A percentile compares a stretch with the other conserved stretches of the same genome.
phyloP scores from a whole-genome alignment of 2,797 vertebrate genomes.

The Brotula barbata region DNA sequence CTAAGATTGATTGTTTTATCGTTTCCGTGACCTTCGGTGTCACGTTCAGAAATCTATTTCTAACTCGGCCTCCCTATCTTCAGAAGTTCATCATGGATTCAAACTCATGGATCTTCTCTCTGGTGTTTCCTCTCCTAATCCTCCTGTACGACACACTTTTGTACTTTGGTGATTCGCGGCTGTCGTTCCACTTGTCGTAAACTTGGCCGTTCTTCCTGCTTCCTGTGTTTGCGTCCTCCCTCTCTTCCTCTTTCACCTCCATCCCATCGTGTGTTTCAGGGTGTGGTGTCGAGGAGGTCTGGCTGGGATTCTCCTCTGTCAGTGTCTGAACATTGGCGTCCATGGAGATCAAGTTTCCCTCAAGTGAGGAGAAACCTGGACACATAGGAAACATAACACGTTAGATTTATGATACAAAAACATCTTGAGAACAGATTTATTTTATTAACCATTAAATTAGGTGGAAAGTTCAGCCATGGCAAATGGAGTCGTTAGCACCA shows the following conservation, averaged over 20 bases:
- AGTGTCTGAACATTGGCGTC: constrained; percentile 18
- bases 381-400: neutral
- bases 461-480: too few species aligned
- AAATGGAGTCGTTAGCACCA: too few species aligned
- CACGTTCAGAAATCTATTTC: neutral
- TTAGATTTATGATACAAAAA: too few species aligned
- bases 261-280: constrained; percentile 64
- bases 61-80: too few species aligned
- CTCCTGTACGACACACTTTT: constrained; percentile 91
- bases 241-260: constrained; percentile 34
- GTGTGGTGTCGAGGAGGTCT: constrained; percentile 5
- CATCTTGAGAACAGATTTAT: too few species aligned
- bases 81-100: constrained; percentile 85
- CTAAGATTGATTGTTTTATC: too few species aligned
- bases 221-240: constrained; percentile 41
- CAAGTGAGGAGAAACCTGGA: constrained; percentile 10
- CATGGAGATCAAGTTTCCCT: constrained; percentile 38
- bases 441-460: too few species aligned
- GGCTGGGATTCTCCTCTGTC: neutral
- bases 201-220: constrained; percentile 57
- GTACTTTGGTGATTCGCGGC: constrained; percentile 78
- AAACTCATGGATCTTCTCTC: constrained; percentile 92
- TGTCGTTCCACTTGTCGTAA: constrained; percentile 72
- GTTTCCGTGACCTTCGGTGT: neutral
- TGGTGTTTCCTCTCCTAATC: constrained; percentile 92